Evolutionary conservation across 2,113 vertebrate genomes (phyloP).

Genomic region (Paramormyrops kingsleyae): DNA sequence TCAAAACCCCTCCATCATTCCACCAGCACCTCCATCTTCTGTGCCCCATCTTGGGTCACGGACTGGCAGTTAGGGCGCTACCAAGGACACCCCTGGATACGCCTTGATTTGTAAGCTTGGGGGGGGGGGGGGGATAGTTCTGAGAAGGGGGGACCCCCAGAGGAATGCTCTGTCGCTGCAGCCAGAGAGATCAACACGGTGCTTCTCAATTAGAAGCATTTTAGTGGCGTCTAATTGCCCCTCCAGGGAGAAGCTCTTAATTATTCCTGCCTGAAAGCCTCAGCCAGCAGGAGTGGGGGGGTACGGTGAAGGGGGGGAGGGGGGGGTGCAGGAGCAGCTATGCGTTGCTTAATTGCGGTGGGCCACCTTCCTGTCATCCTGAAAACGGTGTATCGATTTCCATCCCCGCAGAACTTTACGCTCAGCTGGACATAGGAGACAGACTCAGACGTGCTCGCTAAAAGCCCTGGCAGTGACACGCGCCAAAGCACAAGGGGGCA

Average conservation of each 20-base stretch:
- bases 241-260: conserved; percentile 67
- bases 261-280: conserved; percentile 66
- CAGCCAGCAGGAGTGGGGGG: conserved; percentile 41
- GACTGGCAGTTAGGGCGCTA: neutral
- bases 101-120: neutral
- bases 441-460: neutral
- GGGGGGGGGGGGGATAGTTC: neutral
- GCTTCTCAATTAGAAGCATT: conserved; percentile 29
- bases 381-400: conserved; percentile 25
- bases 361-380: conserved; percentile 57
- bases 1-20: neutral
- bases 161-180: conserved; percentile 14
- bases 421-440: conserved; percentile 18
- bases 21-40: neutral
- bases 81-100: neutral
- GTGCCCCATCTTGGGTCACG: neutral
- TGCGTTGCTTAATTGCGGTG: conserved; percentile 55
- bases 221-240: conserved; percentile 57
- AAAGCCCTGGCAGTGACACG: neutral
- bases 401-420: conserved; percentile 23
- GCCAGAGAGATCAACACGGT: conserved; percentile 17
- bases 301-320: conserved; percentile 48
- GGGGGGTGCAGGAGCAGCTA: conserved; percentile 46
- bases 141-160: neutral
- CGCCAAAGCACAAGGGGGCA: neutral